Percentiles rank a stretch among this genome's conserved stretches.
Conservation (phyloP, 2,888 invertebrate species). For the Trachelus troglodyta region DNA sequence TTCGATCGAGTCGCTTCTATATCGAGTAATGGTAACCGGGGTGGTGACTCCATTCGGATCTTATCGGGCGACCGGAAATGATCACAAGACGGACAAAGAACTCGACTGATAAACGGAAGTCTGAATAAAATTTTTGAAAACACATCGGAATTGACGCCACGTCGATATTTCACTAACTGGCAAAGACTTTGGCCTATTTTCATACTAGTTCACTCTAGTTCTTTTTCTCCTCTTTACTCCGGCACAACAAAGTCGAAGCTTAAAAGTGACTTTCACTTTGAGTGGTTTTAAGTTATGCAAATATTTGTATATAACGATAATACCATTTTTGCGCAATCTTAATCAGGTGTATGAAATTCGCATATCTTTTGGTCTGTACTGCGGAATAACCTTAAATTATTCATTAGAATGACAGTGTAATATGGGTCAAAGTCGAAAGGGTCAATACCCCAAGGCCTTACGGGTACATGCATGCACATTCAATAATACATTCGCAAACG, state of each 20-base stretch:
- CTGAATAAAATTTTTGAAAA: neutral
- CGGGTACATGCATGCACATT: neutral
- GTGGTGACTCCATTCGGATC: neutral
- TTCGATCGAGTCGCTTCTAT: neutral
- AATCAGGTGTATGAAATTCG: neutral
- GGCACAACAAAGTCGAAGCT: neutral
- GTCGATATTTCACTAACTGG: neutral
- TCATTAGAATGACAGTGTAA: neutral
- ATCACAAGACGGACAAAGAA: neutral
- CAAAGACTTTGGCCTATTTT: neutral
- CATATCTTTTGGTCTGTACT: neutral
- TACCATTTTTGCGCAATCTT: neutral
- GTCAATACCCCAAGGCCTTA: neutral
- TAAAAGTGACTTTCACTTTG: neutral
- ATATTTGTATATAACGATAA: neutral
- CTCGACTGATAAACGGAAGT: neutral
- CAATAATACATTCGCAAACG: neutral
- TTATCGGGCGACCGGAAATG: neutral
- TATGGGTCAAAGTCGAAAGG: neutral
- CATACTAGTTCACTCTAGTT: neutral
- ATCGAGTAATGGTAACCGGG: neutral
- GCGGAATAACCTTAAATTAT: neutral
- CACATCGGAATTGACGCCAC: neutral
- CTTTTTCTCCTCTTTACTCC: neutral
- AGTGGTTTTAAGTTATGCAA: neutral